Evolutionary conservation across 2,888 invertebrate species (phyloP).

Genomic region (Campoplex nolae): DNA sequence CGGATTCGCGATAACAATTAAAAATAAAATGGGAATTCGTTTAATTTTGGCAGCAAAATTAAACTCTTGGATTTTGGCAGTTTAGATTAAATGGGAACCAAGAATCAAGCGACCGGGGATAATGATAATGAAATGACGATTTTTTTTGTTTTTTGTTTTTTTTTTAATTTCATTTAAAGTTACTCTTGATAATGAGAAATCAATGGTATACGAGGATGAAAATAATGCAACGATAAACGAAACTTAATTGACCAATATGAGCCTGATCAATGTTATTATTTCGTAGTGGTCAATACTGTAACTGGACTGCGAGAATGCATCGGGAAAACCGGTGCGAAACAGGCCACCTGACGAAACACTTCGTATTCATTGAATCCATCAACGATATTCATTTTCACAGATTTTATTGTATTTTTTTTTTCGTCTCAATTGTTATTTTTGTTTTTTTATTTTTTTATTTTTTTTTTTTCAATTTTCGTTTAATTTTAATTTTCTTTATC

Average conservation of each 20-base stretch:
- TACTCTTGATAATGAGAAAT: constrained; percentile 35
- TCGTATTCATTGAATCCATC: not conserved
- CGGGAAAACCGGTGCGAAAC: not conserved
- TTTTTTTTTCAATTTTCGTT: too few species aligned
- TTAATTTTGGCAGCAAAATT: not conserved
- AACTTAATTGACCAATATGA: constrained; percentile 64
- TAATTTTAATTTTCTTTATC: too few species aligned
- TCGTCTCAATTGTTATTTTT: too few species aligned
- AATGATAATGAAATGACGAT: not conserved
- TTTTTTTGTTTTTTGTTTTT: too few species aligned
- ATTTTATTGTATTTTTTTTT: not conserved
- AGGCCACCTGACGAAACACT: not conserved
- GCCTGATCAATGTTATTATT: constrained; percentile 64
- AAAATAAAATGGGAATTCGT: not conserved
- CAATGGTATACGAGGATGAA: constrained; percentile 45
- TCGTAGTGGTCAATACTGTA: constrained; percentile 22
- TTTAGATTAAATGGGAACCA: not conserved
- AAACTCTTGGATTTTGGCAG: not conserved
- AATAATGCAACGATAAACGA: constrained; percentile 56
- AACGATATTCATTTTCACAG: not conserved
- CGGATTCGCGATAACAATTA: not conserved
- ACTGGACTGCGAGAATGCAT: constrained; percentile 3
- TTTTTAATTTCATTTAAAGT: too few species aligned
- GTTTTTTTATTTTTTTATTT: too few species aligned
- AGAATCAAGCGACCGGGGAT: not conserved